These are phyloP conservation scores for Melanostigma gelatinosum DNA, from an alignment of 2,113 vertebrate genomes.

Conservation along the genomic window DNA sequence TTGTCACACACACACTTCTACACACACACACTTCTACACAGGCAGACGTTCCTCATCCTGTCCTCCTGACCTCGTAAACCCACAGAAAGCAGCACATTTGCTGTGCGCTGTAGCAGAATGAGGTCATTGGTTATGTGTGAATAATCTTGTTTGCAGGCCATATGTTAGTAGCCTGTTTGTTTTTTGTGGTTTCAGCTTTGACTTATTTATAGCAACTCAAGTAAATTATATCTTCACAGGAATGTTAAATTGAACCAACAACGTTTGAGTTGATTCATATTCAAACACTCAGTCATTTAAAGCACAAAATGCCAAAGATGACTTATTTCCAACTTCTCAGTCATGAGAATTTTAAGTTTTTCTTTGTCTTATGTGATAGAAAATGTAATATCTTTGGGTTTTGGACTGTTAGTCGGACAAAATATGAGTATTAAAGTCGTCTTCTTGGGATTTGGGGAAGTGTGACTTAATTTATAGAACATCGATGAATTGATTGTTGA, in stretches of 20 bases:
- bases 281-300: background rate
- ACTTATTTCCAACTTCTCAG: background rate
- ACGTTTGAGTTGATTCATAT: background rate
- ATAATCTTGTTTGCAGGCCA: slow-evolving; percentile 6
- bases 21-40: too few species aligned
- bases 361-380: too few species aligned
- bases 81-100: background rate
- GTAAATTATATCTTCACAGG: background rate
- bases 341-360: background rate
- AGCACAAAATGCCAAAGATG: background rate
- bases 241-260: background rate
- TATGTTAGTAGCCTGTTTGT: slow-evolving; percentile 11
- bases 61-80: slow-evolving; percentile 5
- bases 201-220: background rate
- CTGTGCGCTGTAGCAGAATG: slow-evolving; percentile 13
- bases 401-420: background rate
- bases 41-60: background rate
- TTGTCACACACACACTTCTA: background rate
- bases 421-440: too few species aligned
- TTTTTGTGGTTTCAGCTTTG: slow-evolving; percentile 4
- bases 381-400: too few species aligned
- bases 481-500: background rate
- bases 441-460: too few species aligned
- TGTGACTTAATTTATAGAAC: background rate
- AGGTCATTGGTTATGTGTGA: slow-evolving; percentile 22